phyloP scores from a whole-genome alignment of 2,888 invertebrate genomes.

The Protophormia terraenovae region DNA sequence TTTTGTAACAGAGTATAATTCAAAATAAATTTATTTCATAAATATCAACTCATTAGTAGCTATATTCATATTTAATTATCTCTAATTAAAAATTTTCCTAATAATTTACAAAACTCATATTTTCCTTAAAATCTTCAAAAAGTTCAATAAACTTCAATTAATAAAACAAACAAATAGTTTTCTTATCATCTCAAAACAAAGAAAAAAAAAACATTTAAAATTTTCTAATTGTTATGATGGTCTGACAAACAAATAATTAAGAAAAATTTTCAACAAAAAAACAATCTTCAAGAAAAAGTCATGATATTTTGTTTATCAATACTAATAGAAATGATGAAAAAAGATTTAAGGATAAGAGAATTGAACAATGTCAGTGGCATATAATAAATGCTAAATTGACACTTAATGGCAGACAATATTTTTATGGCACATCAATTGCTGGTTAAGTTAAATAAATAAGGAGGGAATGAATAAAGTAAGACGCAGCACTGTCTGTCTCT shows the following conservation, averaged over 20 bases:
- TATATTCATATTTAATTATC: background rate
- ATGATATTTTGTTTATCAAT: slow-evolving; percentile 27
- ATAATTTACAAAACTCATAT: background rate
- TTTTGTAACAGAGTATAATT: no score
- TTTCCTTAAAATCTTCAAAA: background rate
- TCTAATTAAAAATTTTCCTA: background rate
- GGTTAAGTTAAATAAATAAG: background rate
- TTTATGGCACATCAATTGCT: slow-evolving; percentile 47
- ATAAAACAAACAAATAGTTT: slow-evolving; percentile 51
- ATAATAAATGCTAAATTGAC: slow-evolving; percentile 62
- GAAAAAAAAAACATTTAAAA: slow-evolving; percentile 12
- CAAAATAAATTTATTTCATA: background rate
- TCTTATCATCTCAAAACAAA: slow-evolving; percentile 43
- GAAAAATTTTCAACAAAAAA: slow-evolving; percentile 27
- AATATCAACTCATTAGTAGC: background rate
- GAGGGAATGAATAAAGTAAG: no score
- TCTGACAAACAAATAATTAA: slow-evolving; percentile 49
- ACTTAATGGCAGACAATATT: slow-evolving; percentile 58
- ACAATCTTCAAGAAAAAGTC: slow-evolving; percentile 13
- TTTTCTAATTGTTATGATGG: slow-evolving; percentile 62
- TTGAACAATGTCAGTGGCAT: slow-evolving; percentile 33
- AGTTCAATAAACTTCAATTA: slow-evolving; percentile 62
- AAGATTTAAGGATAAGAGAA: slow-evolving; percentile 49
- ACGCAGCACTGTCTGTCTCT: no score
- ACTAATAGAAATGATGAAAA: background rate